Base-by-base conservation (phyloP, 2,797 vertebrate species). In the Propithecus deckenii region DNA sequence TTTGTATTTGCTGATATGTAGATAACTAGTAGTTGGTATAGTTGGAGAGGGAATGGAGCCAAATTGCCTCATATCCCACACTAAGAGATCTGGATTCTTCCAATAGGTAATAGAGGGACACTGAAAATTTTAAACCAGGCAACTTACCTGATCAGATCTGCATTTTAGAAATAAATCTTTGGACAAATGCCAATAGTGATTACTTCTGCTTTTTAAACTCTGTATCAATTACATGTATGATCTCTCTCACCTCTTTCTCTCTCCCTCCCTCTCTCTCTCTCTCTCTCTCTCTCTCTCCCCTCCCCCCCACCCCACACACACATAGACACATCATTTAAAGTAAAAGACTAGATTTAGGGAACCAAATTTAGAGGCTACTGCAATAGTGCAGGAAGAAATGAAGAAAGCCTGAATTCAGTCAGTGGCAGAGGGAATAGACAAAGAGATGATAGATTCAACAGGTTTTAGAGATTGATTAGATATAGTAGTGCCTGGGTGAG, bases 71-170 rank as follows among this genome's bases (percentile, higher is more conserved):
- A 17, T 13, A n/a, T 23, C 6, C 8, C 25, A 85, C 14, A 35
- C 18, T 46, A 79, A 43, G 48, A 67, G 32, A 80, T 83, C 11
- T 76, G 43, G 28, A 78, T 35, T 90, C 46, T 87, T 79, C 30
- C 23, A 43, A 55, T 4, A 86, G 41, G 71, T 63, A 89, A 46
- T 0, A 92, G 71, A 48, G 43, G 91, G 23, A 23, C 35, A 74
- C 0, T 57, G 50, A 86, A 74, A 92, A 85, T 30, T 41, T 88
- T 63, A 88, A 97, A 75, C 2, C 43, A 94, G 41, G 43, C 41
- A 87, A 95, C 78, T 95, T 90, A 96, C 85, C 95, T 81, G 89
- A 80, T 84, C 38, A 84, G 50, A 79, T 93, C 4, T 71, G 22
- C 3, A 94, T 80, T 96, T 94, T 52, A 95, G 83, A 93, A 91